phyloP scores from a whole-genome alignment of 2,113 vertebrate species.

The Damaliscus lunatus region DNA sequence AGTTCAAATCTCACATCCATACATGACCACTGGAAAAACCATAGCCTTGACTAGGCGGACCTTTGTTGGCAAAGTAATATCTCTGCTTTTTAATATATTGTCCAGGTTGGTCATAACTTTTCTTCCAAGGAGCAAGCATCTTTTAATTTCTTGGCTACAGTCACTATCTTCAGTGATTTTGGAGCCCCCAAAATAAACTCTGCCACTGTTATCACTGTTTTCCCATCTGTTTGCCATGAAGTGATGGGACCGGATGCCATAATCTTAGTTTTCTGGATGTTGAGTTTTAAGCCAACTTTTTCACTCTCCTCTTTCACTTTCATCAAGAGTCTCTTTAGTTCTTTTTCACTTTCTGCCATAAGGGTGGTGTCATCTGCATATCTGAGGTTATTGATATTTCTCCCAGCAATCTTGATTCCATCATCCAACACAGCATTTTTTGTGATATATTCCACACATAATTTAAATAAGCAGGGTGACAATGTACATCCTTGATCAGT shows the following conservation, averaged over 20 bases:
- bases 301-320: not conserved
- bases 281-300: not conserved
- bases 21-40: too few relatives aligned
- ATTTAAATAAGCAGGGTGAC: not conserved
- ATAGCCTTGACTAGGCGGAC: too few relatives aligned
- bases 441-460: not conserved
- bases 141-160: too few relatives aligned
- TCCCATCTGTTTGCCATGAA: not conserved
- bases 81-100: too few relatives aligned
- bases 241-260: not conserved
- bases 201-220: not conserved
- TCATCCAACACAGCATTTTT: not conserved
- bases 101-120: too few relatives aligned
- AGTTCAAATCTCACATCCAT: too few relatives aligned
- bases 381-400: not conserved
- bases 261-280: not conserved
- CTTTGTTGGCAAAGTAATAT: too few relatives aligned
- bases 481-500: not conserved
- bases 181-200: not conserved
- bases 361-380: not conserved
- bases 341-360: not conserved
- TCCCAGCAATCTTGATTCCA: not conserved
- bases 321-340: not conserved
- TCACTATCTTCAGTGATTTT: too few relatives aligned
- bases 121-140: too few relatives aligned